phyloP scores from a whole-genome alignment of 2,113 vertebrate species.

The Microtus richardsoni region DNA sequence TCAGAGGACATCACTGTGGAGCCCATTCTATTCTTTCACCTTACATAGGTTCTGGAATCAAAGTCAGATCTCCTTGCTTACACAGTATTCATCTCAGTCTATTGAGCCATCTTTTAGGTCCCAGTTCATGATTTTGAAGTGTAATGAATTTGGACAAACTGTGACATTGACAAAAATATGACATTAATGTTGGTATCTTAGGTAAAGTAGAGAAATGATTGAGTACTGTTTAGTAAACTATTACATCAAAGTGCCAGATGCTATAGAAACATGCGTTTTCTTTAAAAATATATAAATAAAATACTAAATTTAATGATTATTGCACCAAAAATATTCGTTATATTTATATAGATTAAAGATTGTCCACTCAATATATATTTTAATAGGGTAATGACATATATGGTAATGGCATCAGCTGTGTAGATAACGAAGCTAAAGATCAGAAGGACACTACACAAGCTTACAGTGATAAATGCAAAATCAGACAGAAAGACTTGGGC shows the following conservation, averaged over 20 bases:
- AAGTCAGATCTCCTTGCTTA: not conserved
- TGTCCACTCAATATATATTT: not conserved
- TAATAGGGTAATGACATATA: not conserved
- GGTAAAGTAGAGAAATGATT: not conserved
- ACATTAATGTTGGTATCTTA: not conserved
- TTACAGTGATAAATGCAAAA: no score
- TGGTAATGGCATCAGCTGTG: not conserved
- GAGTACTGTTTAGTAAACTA: not conserved
- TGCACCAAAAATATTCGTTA: not conserved
- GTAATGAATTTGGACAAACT: not conserved
- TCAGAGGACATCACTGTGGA: not conserved
- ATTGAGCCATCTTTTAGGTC: not conserved
- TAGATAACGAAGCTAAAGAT: slow-evolving; percentile 16
- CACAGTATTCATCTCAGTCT: no score
- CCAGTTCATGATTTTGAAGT: not conserved
- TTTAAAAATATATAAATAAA: slow-evolving; percentile 18
- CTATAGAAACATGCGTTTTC: not conserved
- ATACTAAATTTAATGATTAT: not conserved
- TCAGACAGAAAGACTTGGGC: not conserved
- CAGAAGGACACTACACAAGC: not conserved
- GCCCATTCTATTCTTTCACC: not conserved
- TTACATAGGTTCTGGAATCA: not conserved
- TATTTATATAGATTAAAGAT: not conserved
- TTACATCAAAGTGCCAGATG: not conserved
- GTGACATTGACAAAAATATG: not conserved